phyloP scores from a whole-genome alignment of 2,888 invertebrate species.

The Campopleginae sp. region DNA sequence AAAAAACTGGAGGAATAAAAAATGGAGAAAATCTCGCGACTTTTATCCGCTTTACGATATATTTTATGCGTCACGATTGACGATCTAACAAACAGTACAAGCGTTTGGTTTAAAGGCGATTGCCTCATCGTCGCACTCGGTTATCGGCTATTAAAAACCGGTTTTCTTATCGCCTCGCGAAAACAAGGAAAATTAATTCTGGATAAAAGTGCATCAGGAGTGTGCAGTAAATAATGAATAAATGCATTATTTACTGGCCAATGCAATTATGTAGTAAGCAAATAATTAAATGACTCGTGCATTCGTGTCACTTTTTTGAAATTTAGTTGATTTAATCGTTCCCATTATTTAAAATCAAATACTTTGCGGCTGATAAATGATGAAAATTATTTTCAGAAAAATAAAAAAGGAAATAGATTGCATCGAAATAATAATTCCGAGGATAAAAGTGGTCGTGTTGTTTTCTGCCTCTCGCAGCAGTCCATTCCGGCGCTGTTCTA shows the following conservation, averaged over 20 bases:
- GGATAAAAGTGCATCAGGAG: slow-evolving; percentile 23
- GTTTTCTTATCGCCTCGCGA: slow-evolving; percentile 49
- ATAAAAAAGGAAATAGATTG: background rate
- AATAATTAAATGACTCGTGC: slow-evolving; percentile 35
- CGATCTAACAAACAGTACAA: slow-evolving; percentile 35
- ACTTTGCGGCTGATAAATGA: background rate
- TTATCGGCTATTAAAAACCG: slow-evolving; percentile 59
- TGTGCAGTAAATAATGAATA: slow-evolving; percentile 20
- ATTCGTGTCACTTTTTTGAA: slow-evolving; percentile 2
- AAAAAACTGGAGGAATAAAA: background rate
- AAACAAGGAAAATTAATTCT: slow-evolving; percentile 37
- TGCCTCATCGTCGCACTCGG: slow-evolving; percentile 32
- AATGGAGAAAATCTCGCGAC: slow-evolving; percentile 21
- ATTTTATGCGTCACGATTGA: slow-evolving; percentile 39
- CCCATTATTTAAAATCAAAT: background rate
- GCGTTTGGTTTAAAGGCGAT: slow-evolving; percentile 38
- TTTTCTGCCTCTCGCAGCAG: background rate
- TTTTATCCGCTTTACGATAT: slow-evolving; percentile 30
- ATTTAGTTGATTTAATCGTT: background rate
- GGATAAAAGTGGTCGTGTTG: background rate
- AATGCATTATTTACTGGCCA: slow-evolving; percentile 52
- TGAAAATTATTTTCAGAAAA: background rate
- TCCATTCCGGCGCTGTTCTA: slow-evolving; percentile 3
- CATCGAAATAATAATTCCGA: slow-evolving; percentile 31
- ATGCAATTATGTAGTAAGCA: slow-evolving; percentile 47